These are phyloP conservation scores for Solenopsis invicta DNA, from an alignment of 1,140 invertebrate genomes.

Conservation along the genomic window DNA sequence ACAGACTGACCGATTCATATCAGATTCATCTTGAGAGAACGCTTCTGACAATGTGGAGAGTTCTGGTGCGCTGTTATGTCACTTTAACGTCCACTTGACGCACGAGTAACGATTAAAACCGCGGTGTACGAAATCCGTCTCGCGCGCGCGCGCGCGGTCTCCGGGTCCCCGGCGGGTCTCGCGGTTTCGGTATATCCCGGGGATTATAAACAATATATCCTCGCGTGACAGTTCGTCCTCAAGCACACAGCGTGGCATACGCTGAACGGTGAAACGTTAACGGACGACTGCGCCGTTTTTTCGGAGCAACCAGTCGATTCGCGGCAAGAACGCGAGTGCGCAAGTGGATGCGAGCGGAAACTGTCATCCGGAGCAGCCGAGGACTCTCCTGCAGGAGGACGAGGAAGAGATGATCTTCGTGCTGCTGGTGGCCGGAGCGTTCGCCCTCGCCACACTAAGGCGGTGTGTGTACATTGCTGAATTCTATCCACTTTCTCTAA, in stretches of 20 bases:
- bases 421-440: constrained; percentile 86
- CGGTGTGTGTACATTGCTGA: constrained; percentile 87
- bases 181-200: not conserved
- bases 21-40: constrained; percentile 5
- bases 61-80: constrained; percentile 73
- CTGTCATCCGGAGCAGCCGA: constrained; percentile 78
- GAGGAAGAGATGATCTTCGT: constrained; percentile 86
- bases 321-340: constrained; percentile 70
- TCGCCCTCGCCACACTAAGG: constrained; percentile 86
- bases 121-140: not conserved
- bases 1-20: not conserved
- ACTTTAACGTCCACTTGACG: constrained; percentile 71
- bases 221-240: constrained; percentile 29
- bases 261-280: not conserved
- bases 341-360: constrained; percentile 80
- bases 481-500: constrained; percentile 78
- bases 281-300: constrained; percentile 28
- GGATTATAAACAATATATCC: not conserved
- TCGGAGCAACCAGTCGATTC: constrained; percentile 16
- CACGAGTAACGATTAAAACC: not conserved
- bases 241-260: not conserved
- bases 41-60: constrained; percentile 68
- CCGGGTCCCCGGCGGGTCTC: not conserved
- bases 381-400: constrained; percentile 80
- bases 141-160: not conserved